These are phyloP conservation scores for Bagarius yarrelli DNA, from an alignment of 2,113 vertebrate genomes.

Conservation along the genomic window DNA sequence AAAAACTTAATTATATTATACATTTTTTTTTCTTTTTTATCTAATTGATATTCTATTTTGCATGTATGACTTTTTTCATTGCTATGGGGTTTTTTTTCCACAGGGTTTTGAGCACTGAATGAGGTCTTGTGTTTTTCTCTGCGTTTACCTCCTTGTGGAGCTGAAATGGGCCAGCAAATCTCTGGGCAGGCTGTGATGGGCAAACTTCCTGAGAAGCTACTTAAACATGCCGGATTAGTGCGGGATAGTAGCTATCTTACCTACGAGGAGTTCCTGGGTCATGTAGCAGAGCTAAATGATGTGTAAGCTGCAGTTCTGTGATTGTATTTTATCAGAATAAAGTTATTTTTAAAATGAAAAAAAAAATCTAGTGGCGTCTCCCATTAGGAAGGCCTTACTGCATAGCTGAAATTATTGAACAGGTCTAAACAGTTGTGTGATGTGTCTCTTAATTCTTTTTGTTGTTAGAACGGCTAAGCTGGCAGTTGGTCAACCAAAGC, in stretches of 20 bases:
- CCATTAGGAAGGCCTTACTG: neutral
- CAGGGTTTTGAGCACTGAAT: constrained; percentile 72
- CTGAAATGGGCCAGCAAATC: constrained; percentile 92
- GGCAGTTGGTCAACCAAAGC: constrained; percentile 88
- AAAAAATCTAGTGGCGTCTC: too few species aligned
- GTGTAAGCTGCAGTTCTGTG: constrained; percentile 76
- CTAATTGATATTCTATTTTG: neutral
- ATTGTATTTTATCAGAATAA: neutral
- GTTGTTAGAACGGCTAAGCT: constrained; percentile 82
- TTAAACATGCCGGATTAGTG: constrained; percentile 84
- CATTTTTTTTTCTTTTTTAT: neutral
- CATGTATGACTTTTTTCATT: neutral
- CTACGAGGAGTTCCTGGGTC: constrained; percentile 96
- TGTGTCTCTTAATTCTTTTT: neutral
- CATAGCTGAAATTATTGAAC: neutral
- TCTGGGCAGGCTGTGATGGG: constrained; percentile 85
- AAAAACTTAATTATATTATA: too few species aligned
- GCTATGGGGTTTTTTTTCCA: neutral
- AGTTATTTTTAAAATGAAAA: neutral
- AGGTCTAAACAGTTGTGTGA: neutral
- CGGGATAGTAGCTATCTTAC: constrained; percentile 91
- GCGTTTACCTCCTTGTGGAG: constrained; percentile 59
- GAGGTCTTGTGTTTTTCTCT: constrained; percentile 61
- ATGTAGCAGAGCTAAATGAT: constrained; percentile 94
- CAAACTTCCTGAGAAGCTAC: constrained; percentile 94